Conservation (phyloP, 2,113 vertebrate genomes). For the Pseudorectes ferrugineus region DNA sequence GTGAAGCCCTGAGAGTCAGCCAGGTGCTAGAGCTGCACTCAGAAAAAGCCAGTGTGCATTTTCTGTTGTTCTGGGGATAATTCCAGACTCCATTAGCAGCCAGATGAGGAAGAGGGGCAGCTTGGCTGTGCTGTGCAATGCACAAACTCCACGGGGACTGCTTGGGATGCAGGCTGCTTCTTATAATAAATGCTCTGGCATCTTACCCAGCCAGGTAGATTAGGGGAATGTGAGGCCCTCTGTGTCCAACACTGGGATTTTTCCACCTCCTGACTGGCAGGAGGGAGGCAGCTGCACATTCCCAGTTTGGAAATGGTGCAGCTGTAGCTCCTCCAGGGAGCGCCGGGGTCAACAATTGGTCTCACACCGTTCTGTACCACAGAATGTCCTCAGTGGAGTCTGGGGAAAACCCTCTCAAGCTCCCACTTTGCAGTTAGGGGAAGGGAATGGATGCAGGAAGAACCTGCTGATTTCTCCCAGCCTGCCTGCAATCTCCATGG, state of each 20-base stretch:
- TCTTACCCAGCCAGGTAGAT: neutral
- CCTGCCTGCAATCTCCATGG: neutral
- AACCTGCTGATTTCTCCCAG: neutral
- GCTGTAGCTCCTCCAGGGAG: neutral
- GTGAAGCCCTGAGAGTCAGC: neutral
- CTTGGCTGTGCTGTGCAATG: neutral
- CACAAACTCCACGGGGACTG: accelerated
- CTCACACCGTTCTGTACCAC: neutral
- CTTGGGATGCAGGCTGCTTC: neutral
- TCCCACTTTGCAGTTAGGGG: accelerated
- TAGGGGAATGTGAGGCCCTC: neutral
- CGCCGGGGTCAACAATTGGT: neutral
- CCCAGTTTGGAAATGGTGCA: neutral
- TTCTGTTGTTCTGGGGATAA: neutral
- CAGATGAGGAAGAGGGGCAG: neutral
- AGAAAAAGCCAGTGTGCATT: neutral
- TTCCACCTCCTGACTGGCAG: neutral
- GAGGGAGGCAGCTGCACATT: neutral
- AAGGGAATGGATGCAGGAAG: accelerated
- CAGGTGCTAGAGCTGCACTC: neutral
- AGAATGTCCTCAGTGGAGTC: neutral
- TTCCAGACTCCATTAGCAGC: neutral
- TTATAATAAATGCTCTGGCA: neutral
- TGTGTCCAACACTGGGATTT: neutral
- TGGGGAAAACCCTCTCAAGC: neutral